Percentiles rank a stretch among this genome's conserved stretches.
phyloP scores from a whole-genome alignment of 2,888 invertebrate genomes.

The Gymnosoma rotundatum region DNA sequence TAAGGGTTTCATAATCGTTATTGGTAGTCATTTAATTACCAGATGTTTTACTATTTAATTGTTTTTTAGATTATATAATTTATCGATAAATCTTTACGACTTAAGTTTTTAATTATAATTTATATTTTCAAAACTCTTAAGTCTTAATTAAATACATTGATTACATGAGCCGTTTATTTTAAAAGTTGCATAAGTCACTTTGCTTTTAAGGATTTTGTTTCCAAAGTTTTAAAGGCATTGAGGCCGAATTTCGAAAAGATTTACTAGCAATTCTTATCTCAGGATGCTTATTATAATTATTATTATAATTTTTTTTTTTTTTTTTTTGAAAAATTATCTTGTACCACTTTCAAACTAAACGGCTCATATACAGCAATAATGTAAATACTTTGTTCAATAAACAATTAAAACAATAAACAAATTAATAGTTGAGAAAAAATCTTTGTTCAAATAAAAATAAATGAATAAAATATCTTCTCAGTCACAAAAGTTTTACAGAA shows the following conservation, averaged over 20 bases:
- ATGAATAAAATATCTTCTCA: background rate
- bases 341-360: too few species aligned
- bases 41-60: background rate
- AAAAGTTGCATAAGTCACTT: too few species aligned
- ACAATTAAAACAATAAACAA: background rate
- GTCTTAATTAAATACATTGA: conserved; percentile 20
- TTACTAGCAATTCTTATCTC: too few species aligned
- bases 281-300: too few species aligned
- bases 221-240: too few species aligned
- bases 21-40: background rate
- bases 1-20: too few species aligned
- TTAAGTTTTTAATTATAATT: conserved; percentile 23
- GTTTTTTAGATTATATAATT: background rate
- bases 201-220: too few species aligned
- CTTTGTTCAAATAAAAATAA: background rate
- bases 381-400: background rate
- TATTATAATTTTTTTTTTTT: too few species aligned
- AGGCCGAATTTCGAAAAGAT: too few species aligned
- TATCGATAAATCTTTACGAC: background rate
- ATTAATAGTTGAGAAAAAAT: background rate
- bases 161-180: too few species aligned
- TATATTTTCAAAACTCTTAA: conserved; percentile 1
- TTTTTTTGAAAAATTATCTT: too few species aligned
- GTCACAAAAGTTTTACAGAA: background rate
- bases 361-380: background rate